Base-by-base conservation (phyloP, 1,140 invertebrate species). In the Cryptotermes secundus region DNA sequence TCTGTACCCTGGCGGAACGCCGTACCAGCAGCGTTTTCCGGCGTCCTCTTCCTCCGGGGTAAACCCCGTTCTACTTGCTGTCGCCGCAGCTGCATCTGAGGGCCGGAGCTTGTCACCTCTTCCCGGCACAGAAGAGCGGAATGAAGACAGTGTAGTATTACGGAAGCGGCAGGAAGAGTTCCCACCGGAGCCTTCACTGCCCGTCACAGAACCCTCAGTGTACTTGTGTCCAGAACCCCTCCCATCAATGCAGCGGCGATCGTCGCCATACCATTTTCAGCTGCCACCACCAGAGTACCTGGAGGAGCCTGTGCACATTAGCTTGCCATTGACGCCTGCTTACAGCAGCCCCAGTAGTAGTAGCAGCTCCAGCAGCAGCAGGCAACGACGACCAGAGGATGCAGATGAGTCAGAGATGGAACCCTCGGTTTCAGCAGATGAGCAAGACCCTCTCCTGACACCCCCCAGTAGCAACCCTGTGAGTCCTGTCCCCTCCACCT, bases 381-480 rank as follows among this genome's bases (percentile, higher is more conserved):
- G 36, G 35, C 26, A 31, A 6, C 31, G 80, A 59, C 82, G 49
- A 24, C 84, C 59, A 65, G 79, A 85, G 35, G 84, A 83, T 81
- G 86, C 89, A 34, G 88, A 90, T 34, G 87, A 87, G 3, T 87
- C 59, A n/a, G 59, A 65, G 12, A 65, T 65, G 14, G 59, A 72
- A 26, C 85, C 87, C 38, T 87, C 82, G 3, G 49, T 34, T 26
- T 85, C 87, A 3, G 86, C 86, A 6, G 87, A 88, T 86, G 88
- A 87, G 88, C 87, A 42, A 88, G 89, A 91, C 85, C 91, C 90
- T 31, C 91, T 91, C 3, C 89, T 93, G 1, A 94, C 94, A 3
- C 93, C 94, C 0, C 93, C 95, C 0, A 93, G 92, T 49, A 95
- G 94, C 12, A 92, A 92, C 85, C 91, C 92, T 4, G 90, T 91